These are phyloP conservation scores for Nasonia vitripennis DNA, from an alignment of 1,140 invertebrate genomes.

Conservation along the genomic window DNA sequence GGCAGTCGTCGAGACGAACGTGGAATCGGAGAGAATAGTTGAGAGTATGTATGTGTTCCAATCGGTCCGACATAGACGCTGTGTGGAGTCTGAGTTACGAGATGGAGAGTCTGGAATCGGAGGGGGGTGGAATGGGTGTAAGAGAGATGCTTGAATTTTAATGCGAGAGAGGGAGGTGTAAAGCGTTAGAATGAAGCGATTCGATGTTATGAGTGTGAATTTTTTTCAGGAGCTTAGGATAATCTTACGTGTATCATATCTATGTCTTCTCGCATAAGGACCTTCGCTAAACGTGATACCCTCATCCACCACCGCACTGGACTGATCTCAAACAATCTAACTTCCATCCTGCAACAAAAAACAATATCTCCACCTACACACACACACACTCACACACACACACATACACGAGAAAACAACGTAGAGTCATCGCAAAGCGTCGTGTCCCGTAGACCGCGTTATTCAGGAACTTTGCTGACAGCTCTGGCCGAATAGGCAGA, in stretches of 20 bases:
- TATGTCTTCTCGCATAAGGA: no score
- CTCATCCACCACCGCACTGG: not conserved
- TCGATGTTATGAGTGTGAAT: not conserved
- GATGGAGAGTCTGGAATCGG: not conserved
- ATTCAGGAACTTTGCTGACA: constrained; percentile 76
- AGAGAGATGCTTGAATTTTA: not conserved
- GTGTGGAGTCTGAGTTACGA: constrained; percentile 10
- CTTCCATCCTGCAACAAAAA: no score
- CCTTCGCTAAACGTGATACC: no score
- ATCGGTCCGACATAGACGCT: constrained; percentile 64
- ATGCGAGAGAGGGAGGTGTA: not conserved
- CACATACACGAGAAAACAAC: not conserved
- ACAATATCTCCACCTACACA: no score
- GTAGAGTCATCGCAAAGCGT: not conserved
- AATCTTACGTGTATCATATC: no score
- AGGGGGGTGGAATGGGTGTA: not conserved
- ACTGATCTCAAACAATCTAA: not conserved
- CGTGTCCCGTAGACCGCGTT: constrained; percentile 58
- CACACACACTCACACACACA: no score
- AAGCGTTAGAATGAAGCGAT: no score
- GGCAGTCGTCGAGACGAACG: constrained; percentile 60
- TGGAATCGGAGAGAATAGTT: constrained; percentile 70
- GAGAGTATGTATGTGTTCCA: constrained; percentile 71
- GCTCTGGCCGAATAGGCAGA: constrained; percentile 74
- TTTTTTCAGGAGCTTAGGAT: not conserved